A percentile compares a stretch with the other conserved stretches of the same genome.
Evolutionary conservation across 53 echinoderm and acorn worm species (phyloP).

Genomic region (Antedon mediterranea): DNA sequence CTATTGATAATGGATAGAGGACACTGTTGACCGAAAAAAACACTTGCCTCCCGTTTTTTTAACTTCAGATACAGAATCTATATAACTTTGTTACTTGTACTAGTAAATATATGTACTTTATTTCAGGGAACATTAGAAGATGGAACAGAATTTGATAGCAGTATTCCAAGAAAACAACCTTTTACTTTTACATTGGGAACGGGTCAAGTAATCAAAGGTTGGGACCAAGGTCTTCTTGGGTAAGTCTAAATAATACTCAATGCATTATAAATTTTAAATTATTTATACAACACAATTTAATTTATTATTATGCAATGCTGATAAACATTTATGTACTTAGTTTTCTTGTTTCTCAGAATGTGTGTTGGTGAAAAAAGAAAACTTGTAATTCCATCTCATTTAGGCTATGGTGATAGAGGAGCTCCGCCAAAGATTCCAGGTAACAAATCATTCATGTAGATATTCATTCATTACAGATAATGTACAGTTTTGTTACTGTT

Average conservation of each 20-base stretch:
- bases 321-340: background rate
- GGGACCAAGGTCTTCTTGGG: constrained; percentile 95
- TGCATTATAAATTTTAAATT: no score
- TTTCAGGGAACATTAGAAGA: constrained; percentile 80
- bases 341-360: constrained; percentile 45
- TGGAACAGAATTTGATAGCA: constrained; percentile 99
- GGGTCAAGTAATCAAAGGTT: constrained; percentile 95
- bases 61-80: no score
- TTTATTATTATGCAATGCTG: no score
- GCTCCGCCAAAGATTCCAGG: constrained; percentile 95
- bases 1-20: no score
- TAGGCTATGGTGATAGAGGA: constrained; percentile 90
- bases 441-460: constrained; percentile 22
- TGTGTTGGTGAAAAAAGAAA: constrained; percentile 96
- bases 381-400: constrained; percentile 85
- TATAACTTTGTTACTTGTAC: no score
- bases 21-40: no score
- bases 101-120: background rate
- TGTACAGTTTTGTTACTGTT: no score
- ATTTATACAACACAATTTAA: no score
- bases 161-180: constrained; percentile 66
- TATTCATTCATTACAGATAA: no score
- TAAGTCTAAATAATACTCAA: no score
- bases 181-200: constrained; percentile 86
- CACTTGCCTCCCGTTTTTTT: no score